Evolutionary conservation across 92 coral and sea anemone genomes (phyloP), one percentile per base, ranked within the genome.

Genomic region (Pocillopora grandis): DNA sequence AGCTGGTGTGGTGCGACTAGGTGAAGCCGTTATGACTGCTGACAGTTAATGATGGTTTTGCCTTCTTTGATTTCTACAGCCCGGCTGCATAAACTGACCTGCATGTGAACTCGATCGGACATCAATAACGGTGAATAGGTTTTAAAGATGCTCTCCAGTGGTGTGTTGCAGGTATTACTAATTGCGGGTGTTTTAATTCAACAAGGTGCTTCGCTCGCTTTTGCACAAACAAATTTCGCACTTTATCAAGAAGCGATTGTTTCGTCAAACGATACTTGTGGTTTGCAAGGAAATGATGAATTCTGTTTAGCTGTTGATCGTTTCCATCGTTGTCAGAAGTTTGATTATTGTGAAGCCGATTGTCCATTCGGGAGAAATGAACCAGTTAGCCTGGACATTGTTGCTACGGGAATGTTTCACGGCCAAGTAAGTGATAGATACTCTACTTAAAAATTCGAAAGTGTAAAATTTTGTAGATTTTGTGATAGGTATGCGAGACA

Each of bases 191-290:
- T 52, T 55, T 52, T 57, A 52, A 79, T 57, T 79, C 74, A 66
- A 33, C 74, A 52, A 79, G 23, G 59, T 17, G 60, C 66, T 42
- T 62, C 48, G 58, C 59, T 58, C 11, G 2, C 27, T 12, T 69
- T 27, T 59, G 77, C 77, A 35, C 85, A 69, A 70, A 59, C 87
- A 73, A 83, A 83, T 74, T 73, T 83, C 59, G 87, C 87, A 61
- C 87, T 83, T 63, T 1, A 83, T 52, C 73, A 48, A 73, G 62
- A 62, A 23, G 52, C 49, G 19, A 59, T 61, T 48, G 80, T 75
- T 42, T 72, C 87, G 35, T 73, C 80, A 31, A 80, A 80, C 21
- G 36, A 37, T 67, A 73, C 87, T 17, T 83, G 87, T 73, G 87
- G 87, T 48, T 23, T 72, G 52, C 79, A 64, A 67, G 72, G 56